A percentile compares a stretch with the other conserved stretches of the same genome.
These are phyloP conservation scores for Oreochromis grahami DNA, from an alignment of 2,797 vertebrate species.

Conservation along the genomic window DNA sequence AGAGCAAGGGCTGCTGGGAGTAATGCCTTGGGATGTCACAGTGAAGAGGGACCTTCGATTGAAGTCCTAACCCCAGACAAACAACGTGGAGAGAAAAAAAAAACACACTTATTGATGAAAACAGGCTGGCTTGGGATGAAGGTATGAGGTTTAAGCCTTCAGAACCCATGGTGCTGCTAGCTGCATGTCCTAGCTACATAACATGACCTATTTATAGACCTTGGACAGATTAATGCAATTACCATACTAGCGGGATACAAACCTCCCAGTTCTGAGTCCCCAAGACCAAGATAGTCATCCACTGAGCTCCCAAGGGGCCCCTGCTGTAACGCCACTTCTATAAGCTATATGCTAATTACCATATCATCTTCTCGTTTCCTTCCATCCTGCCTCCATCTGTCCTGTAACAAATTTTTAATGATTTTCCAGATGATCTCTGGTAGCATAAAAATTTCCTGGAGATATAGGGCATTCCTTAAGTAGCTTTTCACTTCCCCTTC, in stretches of 20 bases:
- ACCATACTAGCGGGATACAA: neutral
- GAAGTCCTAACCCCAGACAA: slow-evolving; percentile 65
- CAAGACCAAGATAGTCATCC: neutral
- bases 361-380: neutral
- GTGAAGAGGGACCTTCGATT: slow-evolving; percentile 73
- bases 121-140: neutral
- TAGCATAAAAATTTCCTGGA: neutral
- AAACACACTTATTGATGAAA: neutral
- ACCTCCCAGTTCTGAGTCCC: neutral
- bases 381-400: neutral
- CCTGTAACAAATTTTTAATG: neutral
- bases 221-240: slow-evolving; percentile 7
- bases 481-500: neutral
- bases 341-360: slow-evolving; percentile 1
- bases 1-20: slow-evolving; percentile 73
- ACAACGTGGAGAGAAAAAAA: neutral
- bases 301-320: neutral
- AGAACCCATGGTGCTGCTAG: neutral
- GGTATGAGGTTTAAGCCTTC: neutral
- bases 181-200: neutral
- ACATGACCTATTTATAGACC: neutral
- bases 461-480: neutral
- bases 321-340: neutral
- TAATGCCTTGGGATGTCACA: slow-evolving; percentile 66
- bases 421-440: slow-evolving; percentile 3